Percentiles rank a stretch among this genome's conserved stretches.
These are phyloP conservation scores for Carassius auratus DNA, from an alignment of 2,113 vertebrate species.

Conservation along the genomic window DNA sequence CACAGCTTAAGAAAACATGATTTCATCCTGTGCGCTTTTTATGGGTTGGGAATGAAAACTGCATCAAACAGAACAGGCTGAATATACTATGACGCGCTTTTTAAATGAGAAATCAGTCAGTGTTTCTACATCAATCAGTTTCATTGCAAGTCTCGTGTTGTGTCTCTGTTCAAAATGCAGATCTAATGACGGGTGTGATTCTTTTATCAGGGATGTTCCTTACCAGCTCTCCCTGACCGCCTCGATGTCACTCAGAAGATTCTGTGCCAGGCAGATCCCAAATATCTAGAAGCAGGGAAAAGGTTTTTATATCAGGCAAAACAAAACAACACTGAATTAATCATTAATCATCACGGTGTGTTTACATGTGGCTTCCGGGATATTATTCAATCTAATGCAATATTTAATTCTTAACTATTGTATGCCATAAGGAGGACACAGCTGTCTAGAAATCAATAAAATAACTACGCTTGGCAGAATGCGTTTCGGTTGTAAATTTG, in stretches of 20 bases:
- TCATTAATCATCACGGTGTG: neutral
- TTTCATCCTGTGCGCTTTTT: neutral
- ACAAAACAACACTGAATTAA: neutral
- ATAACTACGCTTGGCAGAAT: neutral
- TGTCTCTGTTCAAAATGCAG: neutral
- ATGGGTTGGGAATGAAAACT: neutral
- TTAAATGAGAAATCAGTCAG: neutral
- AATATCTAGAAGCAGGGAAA: slow-evolving; percentile 84
- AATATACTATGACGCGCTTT: neutral
- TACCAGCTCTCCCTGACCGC: slow-evolving; percentile 98
- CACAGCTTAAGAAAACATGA: neutral
- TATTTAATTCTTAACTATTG: neutral
- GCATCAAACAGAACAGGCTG: neutral
- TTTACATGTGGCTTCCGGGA: neutral
- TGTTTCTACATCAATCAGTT: neutral
- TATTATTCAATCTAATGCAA: neutral
- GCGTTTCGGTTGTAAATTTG: neutral
- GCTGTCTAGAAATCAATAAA: neutral
- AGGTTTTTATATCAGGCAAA: neutral
- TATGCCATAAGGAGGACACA: neutral
- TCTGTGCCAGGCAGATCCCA: slow-evolving; percentile 98
- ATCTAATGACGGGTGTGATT: neutral
- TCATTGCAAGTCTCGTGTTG: neutral
- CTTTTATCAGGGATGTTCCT: slow-evolving; percentile 52
- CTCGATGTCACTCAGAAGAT: slow-evolving; percentile 97